Evolutionary conservation across 2,797 vertebrate genomes (phyloP).

Genomic region (Otolemur crassicaudatus): DNA sequence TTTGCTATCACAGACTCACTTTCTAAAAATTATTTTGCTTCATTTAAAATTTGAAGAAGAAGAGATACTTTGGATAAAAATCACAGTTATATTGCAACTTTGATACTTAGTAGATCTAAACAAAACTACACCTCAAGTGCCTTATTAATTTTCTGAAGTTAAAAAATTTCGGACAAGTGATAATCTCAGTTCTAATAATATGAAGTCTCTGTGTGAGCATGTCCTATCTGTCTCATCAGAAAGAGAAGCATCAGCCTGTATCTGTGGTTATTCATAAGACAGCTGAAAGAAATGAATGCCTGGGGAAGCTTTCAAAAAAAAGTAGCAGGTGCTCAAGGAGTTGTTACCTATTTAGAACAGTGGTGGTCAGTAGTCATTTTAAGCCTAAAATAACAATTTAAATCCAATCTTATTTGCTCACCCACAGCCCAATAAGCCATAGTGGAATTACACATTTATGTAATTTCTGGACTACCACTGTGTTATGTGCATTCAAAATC

Average conservation of each 20-base stretch:
- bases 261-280: not conserved
- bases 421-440: not conserved
- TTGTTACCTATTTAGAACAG: not conserved
- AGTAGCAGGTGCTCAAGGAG: not conserved
- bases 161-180: not conserved
- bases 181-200: conserved; percentile 31
- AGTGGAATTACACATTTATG: not conserved
- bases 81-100: not conserved
- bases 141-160: conserved; percentile 42
- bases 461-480: not conserved
- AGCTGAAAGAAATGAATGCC: not conserved
- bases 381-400: conserved; percentile 17
- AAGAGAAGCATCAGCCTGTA: not conserved
- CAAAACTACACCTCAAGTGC: not conserved
- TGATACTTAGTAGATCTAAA: conserved; percentile 9
- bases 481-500: conserved; percentile 18
- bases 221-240: not conserved
- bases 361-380: not conserved
- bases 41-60: not conserved
- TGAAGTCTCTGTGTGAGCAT: not conserved
- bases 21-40: conserved; percentile 20
- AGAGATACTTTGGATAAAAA: not conserved
- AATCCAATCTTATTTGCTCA: not conserved
- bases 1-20: not conserved
- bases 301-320: not conserved